Conservation (phyloP, 2,797 vertebrate genomes). For the Knipowitschia caucasica region DNA sequence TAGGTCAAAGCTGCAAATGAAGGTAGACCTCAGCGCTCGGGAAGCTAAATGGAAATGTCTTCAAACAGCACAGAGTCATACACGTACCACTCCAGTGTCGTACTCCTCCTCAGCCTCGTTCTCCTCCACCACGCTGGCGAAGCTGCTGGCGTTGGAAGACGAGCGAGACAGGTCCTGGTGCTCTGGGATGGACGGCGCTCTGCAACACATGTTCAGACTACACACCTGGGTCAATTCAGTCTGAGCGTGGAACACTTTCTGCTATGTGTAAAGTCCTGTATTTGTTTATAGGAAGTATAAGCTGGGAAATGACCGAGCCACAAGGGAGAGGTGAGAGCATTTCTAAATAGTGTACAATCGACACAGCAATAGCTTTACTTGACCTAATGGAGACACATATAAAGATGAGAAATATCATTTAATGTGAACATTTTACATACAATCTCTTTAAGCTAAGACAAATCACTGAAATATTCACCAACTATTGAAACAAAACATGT, state of each 20-base stretch:
- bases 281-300: background rate
- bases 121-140: constrained; percentile 89
- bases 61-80: background rate
- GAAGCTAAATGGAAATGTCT: constrained; percentile 7
- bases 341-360: no score
- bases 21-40: background rate
- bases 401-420: no score
- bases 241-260: background rate
- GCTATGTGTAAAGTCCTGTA: background rate
- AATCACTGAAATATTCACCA: no score
- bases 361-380: no score
- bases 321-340: no score
- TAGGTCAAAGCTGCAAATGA: constrained; percentile 2
- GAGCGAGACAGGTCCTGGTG: constrained; percentile 87
- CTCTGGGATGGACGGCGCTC: constrained; percentile 81
- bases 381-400: no score
- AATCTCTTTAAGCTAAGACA: no score
- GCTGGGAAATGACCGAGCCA: background rate
- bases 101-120: constrained; percentile 80
- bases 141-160: constrained; percentile 95
- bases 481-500: no score
- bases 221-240: constrained; percentile 63
- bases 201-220: constrained; percentile 75
- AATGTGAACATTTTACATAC: no score
- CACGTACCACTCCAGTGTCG: constrained; percentile 80